Base-by-base conservation (phyloP, 2,797 vertebrate genomes). In the Myripristis jacobus region DNA sequence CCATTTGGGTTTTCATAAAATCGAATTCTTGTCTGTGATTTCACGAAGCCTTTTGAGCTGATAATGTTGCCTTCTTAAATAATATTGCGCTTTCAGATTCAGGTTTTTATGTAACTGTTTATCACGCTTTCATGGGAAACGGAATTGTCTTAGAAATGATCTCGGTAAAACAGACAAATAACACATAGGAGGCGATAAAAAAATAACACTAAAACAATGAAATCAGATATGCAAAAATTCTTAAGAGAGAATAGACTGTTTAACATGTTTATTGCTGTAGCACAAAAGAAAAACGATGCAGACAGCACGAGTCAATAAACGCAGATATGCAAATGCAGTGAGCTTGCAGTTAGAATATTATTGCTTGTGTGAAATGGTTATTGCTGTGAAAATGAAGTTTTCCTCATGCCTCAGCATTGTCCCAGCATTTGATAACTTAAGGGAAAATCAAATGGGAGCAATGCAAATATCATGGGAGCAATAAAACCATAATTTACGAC, bases 381-480 rank as follows among this genome's bases (percentile, higher is more conserved):
- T 88, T 80, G 77, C 80, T 65, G 61, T 21, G 55, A 70, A 82
- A 85, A 85, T 80, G 44, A 78, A 24, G 27, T 60, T 81, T 76
- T 68, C 27, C 56, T 81, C 68, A 80, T 83, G 79, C 81, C 74
- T 81, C 73, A 48, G 67, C 47, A 18, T 79, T 77, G 64, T 59
- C 41, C 36, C 38, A 38, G 73, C 67, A 29, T 77, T 82, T 64
- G 58, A 62, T 48, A 78, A 72, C 54, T 66, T 54, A 44, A 21
- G 2, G 16, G 66, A 44, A 80, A 80, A 76, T 67, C 63, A 61
- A 70, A 75, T 22, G 52, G 54, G 72, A 59, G 67, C 50, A 27
- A 63, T 50, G 50, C 60, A 80, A 85, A 76, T 54, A 73, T 55
- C 50, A 63, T 4, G 11, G 50, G 18, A 64, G 61, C 36, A 71